phyloP scores from a whole-genome alignment of 2,888 invertebrate genomes.

The Chamaedrilus cognettii region DNA sequence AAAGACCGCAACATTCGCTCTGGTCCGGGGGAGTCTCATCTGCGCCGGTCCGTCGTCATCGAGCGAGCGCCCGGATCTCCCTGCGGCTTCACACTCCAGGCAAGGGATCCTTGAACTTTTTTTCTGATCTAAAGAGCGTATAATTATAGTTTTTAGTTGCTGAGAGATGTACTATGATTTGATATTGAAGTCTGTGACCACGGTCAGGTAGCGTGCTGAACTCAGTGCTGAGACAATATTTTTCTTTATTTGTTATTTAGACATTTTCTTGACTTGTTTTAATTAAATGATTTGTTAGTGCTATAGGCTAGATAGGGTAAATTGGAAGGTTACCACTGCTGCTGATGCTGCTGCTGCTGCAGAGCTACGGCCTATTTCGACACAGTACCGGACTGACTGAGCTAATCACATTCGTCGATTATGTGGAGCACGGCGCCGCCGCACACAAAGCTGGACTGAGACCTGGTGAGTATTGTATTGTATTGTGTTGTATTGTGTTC shows the following conservation, averaged over 20 bases:
- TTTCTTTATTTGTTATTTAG: neutral
- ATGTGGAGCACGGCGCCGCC: conserved; percentile 1
- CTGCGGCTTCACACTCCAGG: conserved; percentile 1
- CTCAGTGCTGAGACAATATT: neutral
- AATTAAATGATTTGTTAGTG: neutral
- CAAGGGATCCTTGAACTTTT: no score
- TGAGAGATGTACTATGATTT: no score
- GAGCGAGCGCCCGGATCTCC: neutral
- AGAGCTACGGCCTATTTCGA: conserved; percentile 1
- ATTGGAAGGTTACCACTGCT: neutral
- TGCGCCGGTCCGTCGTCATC: neutral
- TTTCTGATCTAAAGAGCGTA: no score
- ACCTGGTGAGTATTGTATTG: conserved; percentile 1
- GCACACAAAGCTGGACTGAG: neutral
- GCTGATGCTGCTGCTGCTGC: neutral
- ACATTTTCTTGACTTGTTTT: neutral
- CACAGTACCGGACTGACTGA: neutral
- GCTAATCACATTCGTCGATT: neutral
- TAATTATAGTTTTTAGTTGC: no score
- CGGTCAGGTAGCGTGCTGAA: no score
- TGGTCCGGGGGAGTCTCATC: neutral
- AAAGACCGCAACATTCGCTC: neutral
- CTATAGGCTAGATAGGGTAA: neutral
- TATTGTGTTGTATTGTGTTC: no score
- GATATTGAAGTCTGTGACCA: no score